These are phyloP conservation scores for Eidolon helvum DNA, from an alignment of 2,113 vertebrate genomes.

Conservation along the genomic window DNA sequence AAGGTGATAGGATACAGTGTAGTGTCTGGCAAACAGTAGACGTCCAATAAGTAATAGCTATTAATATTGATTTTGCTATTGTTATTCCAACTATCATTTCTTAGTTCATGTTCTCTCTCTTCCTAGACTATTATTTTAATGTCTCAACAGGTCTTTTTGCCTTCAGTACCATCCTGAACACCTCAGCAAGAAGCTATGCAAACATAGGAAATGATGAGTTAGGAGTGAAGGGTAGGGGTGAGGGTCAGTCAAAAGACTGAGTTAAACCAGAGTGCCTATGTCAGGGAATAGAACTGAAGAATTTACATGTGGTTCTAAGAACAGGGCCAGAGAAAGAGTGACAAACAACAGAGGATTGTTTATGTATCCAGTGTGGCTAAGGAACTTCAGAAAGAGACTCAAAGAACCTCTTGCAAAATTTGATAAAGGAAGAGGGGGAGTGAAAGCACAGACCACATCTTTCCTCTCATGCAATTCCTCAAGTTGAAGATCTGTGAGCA, in stretches of 20 bases:
- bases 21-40: rapidly evolving
- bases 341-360: not conserved
- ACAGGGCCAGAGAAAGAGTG: not conserved
- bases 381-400: not conserved
- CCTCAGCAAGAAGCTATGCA: not conserved
- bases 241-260: not conserved
- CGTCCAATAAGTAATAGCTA: not conserved
- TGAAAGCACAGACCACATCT: not conserved
- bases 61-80: not conserved
- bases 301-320: not conserved
- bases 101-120: not conserved
- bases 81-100: not conserved
- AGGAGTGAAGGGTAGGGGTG: not conserved
- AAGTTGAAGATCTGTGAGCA: not conserved
- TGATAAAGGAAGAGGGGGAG: too few species aligned
- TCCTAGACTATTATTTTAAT: not conserved
- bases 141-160: not conserved
- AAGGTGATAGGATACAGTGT: not conserved
- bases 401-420: not conserved
- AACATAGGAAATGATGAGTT: not conserved
- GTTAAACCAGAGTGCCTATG: not conserved
- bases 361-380: not conserved
- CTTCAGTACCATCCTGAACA: not conserved
- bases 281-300: not conserved
- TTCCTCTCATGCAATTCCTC: too few species aligned